Base-by-base conservation (phyloP, 2,888 invertebrate genomes). In the Cyclophora albipunctata region DNA sequence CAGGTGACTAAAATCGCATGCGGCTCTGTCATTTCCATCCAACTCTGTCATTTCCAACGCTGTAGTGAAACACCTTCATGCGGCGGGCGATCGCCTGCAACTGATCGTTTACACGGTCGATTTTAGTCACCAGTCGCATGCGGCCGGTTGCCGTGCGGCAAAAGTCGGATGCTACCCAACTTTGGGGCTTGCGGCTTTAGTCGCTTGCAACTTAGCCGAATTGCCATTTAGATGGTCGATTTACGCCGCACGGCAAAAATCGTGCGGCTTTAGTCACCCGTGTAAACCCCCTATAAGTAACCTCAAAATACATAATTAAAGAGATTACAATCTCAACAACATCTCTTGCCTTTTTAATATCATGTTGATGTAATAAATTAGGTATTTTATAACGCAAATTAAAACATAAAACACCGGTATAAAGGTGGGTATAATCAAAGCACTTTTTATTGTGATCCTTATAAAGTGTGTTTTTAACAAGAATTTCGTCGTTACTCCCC, bases 401-500 rank as follows among this genome's bases (percentile, higher is more conserved):
- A 43, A 43, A 43, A 57, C 54, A 54, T 51, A 57, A 45, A 51
- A 52, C 48, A 51, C 49, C 54, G 54, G 50, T 56, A 55, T 49
- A 54, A 57, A 58, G 60, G 63, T 62, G 58, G 55, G 64, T 64
- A 67, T 64, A 65, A 65, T 67, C 63, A 69, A 66, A 70, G 58
- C 55, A 50, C 52, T 56, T 60, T 55, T 69, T 67, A 67, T 67
- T 64, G 57, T 68, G 62, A 68, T 67, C 60, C 53, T 52, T 48
- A 59, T 54, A 58, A 64, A 59, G 62, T 64, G 58, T 63, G 59
- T 68, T 69, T 72, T 71, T 67, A 69, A 67, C 69, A 72, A 73
- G 64, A 69, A 65, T 64, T 71, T 72, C 59, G 63, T 59, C 69
- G 67, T 72, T 69, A 73, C 65, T 73, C 70, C 66, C 67, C 59